These are phyloP conservation scores for Tipula vernalis DNA, from an alignment of 2,888 invertebrate species.

Conservation along the genomic window DNA sequence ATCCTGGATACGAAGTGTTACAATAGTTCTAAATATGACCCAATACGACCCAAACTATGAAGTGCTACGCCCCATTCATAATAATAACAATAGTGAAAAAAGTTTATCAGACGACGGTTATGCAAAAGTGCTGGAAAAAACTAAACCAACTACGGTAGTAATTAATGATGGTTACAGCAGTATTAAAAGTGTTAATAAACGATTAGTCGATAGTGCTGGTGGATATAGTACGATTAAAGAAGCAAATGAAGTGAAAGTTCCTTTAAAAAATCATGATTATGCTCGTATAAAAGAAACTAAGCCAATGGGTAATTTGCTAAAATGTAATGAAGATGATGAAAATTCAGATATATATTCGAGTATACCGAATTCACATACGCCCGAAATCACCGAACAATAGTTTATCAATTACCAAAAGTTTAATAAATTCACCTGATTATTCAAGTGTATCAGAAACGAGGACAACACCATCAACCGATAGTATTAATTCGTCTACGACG, in stretches of 20 bases:
- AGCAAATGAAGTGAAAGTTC: constrained; percentile 19
- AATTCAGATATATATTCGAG: constrained; percentile 22
- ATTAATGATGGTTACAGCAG: constrained; percentile 17
- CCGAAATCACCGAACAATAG: constrained; percentile 16
- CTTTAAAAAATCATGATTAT: constrained; percentile 25
- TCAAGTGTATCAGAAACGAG: constrained; percentile 25
- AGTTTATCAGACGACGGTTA: constrained; percentile 29
- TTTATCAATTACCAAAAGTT: constrained; percentile 26
- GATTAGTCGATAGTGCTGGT: constrained; percentile 10
- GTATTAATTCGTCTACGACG: constrained; percentile 25
- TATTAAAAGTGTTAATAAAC: constrained; percentile 8
- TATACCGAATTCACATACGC: constrained; percentile 17
- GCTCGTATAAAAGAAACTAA: constrained; percentile 33
- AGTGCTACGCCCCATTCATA: constrained; percentile 47
- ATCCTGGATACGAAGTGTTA: constrained; percentile 61
- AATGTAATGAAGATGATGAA: constrained; percentile 16
- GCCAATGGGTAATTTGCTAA: constrained; percentile 13
- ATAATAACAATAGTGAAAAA: constrained; percentile 11
- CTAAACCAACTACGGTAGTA: constrained; percentile 16
- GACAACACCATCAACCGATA: constrained; percentile 20
- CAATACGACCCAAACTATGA: constrained; percentile 81
- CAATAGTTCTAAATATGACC: constrained; percentile 39
- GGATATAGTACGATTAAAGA: constrained; percentile 14
- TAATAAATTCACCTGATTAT: constrained; percentile 23
- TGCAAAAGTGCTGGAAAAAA: constrained; percentile 32